Evolutionary conservation across 2,888 invertebrate species (phyloP).

Genomic region (Malthinus seriepunctatus): DNA sequence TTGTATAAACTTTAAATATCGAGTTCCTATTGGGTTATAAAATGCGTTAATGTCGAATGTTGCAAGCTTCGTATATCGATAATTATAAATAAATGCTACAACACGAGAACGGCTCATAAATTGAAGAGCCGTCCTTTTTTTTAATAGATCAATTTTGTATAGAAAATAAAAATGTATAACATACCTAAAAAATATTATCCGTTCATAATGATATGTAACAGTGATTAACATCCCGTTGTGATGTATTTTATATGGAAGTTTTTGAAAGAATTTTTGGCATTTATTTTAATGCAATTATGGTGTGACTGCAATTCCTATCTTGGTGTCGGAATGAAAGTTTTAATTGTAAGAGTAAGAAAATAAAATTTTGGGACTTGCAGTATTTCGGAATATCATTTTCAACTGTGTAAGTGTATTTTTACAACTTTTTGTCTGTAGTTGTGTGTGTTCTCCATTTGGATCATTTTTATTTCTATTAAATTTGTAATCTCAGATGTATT

Average conservation of each 20-base stretch:
- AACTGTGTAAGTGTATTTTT: constrained; percentile 52
- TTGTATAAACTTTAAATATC: constrained; percentile 17
- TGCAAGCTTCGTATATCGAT: constrained; percentile 15
- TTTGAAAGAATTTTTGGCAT: constrained; percentile 32
- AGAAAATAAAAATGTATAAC: constrained; percentile 51
- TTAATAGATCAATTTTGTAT: constrained; percentile 55
- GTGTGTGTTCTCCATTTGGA: constrained; percentile 51
- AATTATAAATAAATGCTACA: constrained; percentile 9
- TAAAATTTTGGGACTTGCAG: constrained; percentile 42
- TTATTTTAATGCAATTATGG: constrained; percentile 35
- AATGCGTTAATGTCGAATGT: constrained; percentile 22
- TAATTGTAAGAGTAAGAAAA: constrained; percentile 48
- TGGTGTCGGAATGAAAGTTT: constrained; percentile 53
- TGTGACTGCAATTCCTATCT: constrained; percentile 51
- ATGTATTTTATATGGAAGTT: constrained; percentile 51
- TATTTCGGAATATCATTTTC: constrained; percentile 45
- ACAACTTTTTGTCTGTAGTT: constrained; percentile 53
- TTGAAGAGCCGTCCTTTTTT: constrained; percentile 37
- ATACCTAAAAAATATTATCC: constrained; percentile 51
- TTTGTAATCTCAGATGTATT: constrained; percentile 47
- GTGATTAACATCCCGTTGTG: constrained; percentile 46
- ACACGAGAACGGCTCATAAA: constrained; percentile 23
- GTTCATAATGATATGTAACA: constrained; percentile 39
- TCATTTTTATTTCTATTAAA: constrained; percentile 42
- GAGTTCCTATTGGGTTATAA: constrained; percentile 26